Conservation (phyloP, 2,797 vertebrate species). For the Enteromius trimaculatus region DNA sequence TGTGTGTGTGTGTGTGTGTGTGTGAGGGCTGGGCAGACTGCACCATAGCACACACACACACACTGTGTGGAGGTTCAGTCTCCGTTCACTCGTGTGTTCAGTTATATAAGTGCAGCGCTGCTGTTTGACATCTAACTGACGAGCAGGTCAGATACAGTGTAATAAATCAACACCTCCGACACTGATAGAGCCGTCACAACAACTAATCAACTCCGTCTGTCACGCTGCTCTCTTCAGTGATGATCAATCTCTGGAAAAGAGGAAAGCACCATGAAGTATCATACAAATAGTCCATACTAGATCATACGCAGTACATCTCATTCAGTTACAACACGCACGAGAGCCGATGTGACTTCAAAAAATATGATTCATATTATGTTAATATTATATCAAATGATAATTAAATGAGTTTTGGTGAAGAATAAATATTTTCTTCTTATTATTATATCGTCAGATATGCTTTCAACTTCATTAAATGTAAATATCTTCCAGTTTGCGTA, state of each 20-base stretch:
- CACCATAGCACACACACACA: constrained; percentile 11
- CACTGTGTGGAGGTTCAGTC: background rate
- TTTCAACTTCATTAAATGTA: too few relatives aligned
- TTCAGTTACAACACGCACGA: background rate
- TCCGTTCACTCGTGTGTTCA: background rate
- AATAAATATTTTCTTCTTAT: background rate
- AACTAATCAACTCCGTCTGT: background rate
- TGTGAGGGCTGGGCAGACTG: constrained; percentile 26
- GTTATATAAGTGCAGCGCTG: constrained; percentile 29
- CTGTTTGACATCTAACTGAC: constrained; percentile 2
- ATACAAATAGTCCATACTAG: background rate
- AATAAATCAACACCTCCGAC: background rate
- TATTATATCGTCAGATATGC: background rate
- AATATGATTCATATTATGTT: too few relatives aligned
- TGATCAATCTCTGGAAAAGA: background rate
- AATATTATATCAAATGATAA: too few relatives aligned
- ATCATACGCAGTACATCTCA: background rate
- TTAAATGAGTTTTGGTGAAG: background rate
- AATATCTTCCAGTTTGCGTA: background rate
- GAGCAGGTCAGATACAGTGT: background rate
- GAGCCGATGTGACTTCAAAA: background rate
- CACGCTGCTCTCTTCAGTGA: background rate
- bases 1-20: background rate
- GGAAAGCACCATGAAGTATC: background rate
- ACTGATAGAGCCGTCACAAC: background rate